These are phyloP conservation scores for Coenonympha arcania DNA, from an alignment of 2,888 invertebrate genomes.

Conservation along the genomic window DNA sequence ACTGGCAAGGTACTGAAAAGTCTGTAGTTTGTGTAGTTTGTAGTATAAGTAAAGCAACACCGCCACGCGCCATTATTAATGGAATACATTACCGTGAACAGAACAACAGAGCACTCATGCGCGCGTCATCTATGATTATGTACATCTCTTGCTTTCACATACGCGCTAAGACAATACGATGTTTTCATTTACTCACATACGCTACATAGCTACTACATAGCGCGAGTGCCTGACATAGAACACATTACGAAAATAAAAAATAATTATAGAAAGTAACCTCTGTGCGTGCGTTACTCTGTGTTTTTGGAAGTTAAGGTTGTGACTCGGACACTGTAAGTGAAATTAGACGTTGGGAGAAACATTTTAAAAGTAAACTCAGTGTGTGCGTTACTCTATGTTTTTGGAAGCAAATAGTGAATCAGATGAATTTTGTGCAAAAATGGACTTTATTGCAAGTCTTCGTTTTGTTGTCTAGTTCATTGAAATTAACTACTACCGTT, in stretches of 20 bases:
- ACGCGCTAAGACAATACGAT: conserved; percentile 35
- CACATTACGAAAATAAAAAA: neutral
- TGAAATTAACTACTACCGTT: no score
- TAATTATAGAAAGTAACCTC: conserved; percentile 13
- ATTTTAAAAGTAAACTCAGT: conserved; percentile 15
- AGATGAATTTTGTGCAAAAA: neutral
- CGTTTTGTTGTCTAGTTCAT: no score
- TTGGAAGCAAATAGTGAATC: conserved; percentile 12
- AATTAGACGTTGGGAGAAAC: neutral
- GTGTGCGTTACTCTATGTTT: conserved; percentile 29
- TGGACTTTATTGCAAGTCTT: no score
- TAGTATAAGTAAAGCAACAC: conserved; percentile 30
- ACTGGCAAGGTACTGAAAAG: no score
- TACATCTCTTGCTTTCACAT: conserved; percentile 45
- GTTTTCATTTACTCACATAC: conserved; percentile 29
- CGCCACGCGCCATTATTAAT: conserved; percentile 25
- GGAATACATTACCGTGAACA: conserved; percentile 26
- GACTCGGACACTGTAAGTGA: neutral
- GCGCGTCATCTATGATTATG: conserved; percentile 37
- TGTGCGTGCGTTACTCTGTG: conserved; percentile 26
- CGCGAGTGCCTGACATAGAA: conserved; percentile 5
- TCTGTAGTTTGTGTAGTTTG: neutral
- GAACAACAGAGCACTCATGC: conserved; percentile 36
- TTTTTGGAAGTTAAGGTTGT: conserved; percentile 21
- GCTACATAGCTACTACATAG: conserved; percentile 1